A percentile compares a stretch with the other conserved stretches of the same genome.
These are phyloP conservation scores for Hozukius guyotensis DNA, from an alignment of 2,797 vertebrate species.

Conservation along the genomic window DNA sequence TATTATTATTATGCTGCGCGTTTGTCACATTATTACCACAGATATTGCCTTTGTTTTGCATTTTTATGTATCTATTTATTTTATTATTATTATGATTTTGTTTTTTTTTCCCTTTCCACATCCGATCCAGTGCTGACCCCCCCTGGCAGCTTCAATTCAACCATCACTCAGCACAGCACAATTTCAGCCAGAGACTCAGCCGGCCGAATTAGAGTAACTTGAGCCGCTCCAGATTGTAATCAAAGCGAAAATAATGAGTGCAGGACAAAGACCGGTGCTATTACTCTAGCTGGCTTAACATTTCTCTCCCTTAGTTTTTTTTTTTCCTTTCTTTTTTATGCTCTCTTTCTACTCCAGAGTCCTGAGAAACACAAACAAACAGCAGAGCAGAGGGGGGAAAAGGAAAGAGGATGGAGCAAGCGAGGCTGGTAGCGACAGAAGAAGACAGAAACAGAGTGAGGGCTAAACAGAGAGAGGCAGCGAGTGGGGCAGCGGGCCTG, in stretches of 20 bases:
- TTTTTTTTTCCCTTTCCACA: slow-evolving; percentile 12
- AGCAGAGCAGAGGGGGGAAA: slow-evolving; percentile 16
- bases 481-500: slow-evolving; percentile 38
- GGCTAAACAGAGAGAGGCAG: slow-evolving; percentile 34
- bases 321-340: slow-evolving; percentile 9
- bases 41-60: slow-evolving; percentile 43
- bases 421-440: slow-evolving; percentile 28
- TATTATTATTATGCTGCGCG: slow-evolving; percentile 30
- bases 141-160: slow-evolving; percentile 74
- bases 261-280: slow-evolving; percentile 74
- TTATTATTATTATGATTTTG: slow-evolving; percentile 2
- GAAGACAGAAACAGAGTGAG: slow-evolving; percentile 21
- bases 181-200: slow-evolving; percentile 79
- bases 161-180: slow-evolving; percentile 84
- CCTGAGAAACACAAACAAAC: slow-evolving; percentile 63
- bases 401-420: background rate
- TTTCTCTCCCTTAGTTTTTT: slow-evolving; percentile 53
- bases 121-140: slow-evolving; percentile 30
- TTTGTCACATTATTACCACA: slow-evolving; percentile 57
- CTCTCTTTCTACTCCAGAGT: slow-evolving; percentile 17
- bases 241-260: slow-evolving; percentile 83
- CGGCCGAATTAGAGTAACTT: slow-evolving; percentile 78
- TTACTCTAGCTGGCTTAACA: slow-evolving; percentile 74
- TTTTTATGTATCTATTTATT: slow-evolving; percentile 39
- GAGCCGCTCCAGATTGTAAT: slow-evolving; percentile 83